Evolutionary conservation across 2,797 vertebrate species (phyloP).

Genomic region (Todus mexicanus): DNA sequence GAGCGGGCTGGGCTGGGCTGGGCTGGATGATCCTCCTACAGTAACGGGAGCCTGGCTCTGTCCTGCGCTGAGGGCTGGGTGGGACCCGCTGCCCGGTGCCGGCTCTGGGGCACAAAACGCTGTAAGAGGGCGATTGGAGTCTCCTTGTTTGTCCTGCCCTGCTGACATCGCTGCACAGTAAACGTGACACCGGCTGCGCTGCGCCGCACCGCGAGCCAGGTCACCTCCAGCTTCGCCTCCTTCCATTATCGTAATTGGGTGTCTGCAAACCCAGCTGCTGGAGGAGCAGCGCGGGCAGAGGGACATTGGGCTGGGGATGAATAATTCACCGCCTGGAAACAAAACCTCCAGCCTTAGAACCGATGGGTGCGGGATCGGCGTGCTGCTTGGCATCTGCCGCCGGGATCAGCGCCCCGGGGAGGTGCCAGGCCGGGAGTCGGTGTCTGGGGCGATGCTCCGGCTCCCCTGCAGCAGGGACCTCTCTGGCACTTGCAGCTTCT

Average conservation of each 20-base stretch:
- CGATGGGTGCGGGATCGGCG: no score
- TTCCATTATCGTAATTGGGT: conserved; percentile 11
- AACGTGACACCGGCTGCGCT: neutral
- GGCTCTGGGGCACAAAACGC: rapidly evolving
- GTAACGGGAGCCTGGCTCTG: no score
- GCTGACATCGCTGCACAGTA: neutral
- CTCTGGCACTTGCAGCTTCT: neutral
- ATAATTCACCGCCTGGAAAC: conserved; percentile 53
- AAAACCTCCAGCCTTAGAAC: conserved; percentile 12
- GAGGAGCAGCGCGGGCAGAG: neutral
- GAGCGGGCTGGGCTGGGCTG: no score
- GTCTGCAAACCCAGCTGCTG: neutral
- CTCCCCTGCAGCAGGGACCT: rapidly evolving
- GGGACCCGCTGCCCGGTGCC: no score
- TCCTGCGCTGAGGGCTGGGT: neutral
- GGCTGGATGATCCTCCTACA: no score
- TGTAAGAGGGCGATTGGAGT: rapidly evolving
- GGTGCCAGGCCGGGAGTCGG: no score
- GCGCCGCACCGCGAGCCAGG: neutral
- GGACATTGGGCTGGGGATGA: neutral
- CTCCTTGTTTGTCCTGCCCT: neutral
- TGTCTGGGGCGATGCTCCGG: neutral
- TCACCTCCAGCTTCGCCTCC: neutral
- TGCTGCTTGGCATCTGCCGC: neutral
- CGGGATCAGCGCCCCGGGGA: neutral